A percentile compares a stretch with the other conserved stretches of the same genome.
phyloP scores from a whole-genome alignment of 2,888 invertebrate species.

The Ochropleura plecta region DNA sequence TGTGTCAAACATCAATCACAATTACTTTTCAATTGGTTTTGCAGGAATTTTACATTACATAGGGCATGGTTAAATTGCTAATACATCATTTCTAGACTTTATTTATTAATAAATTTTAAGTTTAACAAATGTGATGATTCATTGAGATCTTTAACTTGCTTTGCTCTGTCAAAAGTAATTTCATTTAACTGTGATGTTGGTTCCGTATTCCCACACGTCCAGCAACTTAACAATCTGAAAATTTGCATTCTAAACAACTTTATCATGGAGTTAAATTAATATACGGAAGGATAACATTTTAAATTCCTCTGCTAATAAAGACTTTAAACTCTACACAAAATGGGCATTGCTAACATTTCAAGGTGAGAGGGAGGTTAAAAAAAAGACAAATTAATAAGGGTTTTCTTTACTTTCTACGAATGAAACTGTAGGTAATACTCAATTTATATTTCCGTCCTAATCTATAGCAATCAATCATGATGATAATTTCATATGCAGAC shows the following conservation, averaged over 20 bases:
- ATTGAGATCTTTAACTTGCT: neutral
- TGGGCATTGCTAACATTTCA: no score
- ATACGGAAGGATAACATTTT: neutral
- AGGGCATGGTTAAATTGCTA: neutral
- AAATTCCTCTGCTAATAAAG: neutral
- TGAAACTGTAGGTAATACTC: neutral
- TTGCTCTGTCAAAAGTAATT: neutral
- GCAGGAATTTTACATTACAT: neutral
- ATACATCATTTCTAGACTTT: neutral
- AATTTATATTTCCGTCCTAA: neutral
- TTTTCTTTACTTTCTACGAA: no score
- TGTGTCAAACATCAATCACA: neutral
- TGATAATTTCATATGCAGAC: neutral
- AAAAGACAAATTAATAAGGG: no score
- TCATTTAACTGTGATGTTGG: neutral
- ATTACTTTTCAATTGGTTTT: neutral
- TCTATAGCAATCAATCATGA: neutral
- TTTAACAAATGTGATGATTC: neutral
- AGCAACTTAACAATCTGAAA: neutral
- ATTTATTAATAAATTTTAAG: neutral
- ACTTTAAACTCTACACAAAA: neutral
- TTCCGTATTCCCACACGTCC: neutral
- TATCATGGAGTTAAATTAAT: neutral
- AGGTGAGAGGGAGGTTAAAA: no score
- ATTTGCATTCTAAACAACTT: neutral